Evolutionary conservation across 2,888 invertebrate genomes (phyloP), one percentile per base, ranked within the genome.

Genomic region (Ceriagrion tenellum): DNA sequence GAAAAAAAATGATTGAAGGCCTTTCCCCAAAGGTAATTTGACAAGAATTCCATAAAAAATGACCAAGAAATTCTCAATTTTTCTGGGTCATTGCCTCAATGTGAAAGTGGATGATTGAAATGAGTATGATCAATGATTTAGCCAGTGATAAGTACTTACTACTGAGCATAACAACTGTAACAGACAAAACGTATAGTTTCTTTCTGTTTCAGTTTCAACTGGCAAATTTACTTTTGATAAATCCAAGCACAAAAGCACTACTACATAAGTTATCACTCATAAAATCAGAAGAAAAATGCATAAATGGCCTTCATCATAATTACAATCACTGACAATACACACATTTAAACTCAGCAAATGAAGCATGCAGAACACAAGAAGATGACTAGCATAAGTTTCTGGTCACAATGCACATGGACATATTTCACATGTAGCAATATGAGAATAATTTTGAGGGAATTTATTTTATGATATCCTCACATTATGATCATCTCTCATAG

Each of bases 171-270:
- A 81, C 0, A n/a, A 81, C 81, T 81, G 81, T 30, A 81, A 81
- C 81, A 81, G 81, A 81, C 35, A 81, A 30, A 81, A 81, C 81
- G 13, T 35, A 16, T 35, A 81, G 81, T 81, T 81, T 81, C 35
- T 13, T 16, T 81, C 81, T 35, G 81, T 81, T 81, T 81, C 81
- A 81, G 81, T 81, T 30, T 30, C 30, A 81, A 81, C 81, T 81
- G 81, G 81, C 30, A 35, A 35, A 35, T 81, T 81, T 81, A 81
- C 35, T 35, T 81, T 81, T 81, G n/a, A 81, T 81, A 35, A 12
- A 81, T 35, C 35, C 30, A 81, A 81, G 81, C 81, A 81, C 30
- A 81, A 81, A 81, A 81, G 81, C 81, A 81, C 81, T 81, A 81
- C 81, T 81, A 81, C 35, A 81, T 35, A 81, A 35, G 30, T 30